Conservation (phyloP, 2,888 invertebrate species). For the Brachynemurus nebulosus region DNA sequence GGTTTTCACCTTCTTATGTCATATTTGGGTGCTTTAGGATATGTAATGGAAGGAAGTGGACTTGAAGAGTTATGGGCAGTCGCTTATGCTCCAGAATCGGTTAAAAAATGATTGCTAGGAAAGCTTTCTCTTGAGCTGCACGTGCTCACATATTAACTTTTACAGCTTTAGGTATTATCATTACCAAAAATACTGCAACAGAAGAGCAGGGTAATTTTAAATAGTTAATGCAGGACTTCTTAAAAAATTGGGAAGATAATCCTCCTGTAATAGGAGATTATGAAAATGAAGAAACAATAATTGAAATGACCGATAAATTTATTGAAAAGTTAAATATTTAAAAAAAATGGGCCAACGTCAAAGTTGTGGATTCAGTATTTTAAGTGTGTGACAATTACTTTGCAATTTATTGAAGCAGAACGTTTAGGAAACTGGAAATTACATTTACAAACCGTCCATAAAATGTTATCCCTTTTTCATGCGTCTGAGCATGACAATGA, state of each 20-base stretch:
- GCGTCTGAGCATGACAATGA: not conserved
- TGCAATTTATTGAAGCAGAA: not conserved
- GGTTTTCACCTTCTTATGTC: not conserved
- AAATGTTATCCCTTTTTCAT: not conserved
- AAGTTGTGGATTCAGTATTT: slow-evolving; percentile 1
- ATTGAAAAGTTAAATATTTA: not conserved
- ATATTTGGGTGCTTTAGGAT: not conserved
- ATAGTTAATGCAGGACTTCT: not conserved
- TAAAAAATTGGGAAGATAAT: not conserved
- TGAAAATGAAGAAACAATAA: not conserved
- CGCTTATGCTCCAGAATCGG: not conserved
- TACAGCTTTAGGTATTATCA: not conserved
- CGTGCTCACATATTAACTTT: not conserved
- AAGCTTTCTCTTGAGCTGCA: not conserved
- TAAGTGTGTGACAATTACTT: not conserved
- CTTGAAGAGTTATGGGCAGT: not conserved
- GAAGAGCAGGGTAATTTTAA: not conserved
- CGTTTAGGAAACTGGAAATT: slow-evolving; percentile 1
- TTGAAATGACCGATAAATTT: not conserved
- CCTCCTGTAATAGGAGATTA: not conserved
- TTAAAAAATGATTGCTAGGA: not conserved
- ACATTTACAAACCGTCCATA: not conserved
- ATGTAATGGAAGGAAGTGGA: not conserved
- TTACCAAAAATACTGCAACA: too few species aligned
- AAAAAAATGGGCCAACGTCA: not conserved